phyloP scores from a whole-genome alignment of 2,113 vertebrate genomes.

The Megaceryle torquata region DNA sequence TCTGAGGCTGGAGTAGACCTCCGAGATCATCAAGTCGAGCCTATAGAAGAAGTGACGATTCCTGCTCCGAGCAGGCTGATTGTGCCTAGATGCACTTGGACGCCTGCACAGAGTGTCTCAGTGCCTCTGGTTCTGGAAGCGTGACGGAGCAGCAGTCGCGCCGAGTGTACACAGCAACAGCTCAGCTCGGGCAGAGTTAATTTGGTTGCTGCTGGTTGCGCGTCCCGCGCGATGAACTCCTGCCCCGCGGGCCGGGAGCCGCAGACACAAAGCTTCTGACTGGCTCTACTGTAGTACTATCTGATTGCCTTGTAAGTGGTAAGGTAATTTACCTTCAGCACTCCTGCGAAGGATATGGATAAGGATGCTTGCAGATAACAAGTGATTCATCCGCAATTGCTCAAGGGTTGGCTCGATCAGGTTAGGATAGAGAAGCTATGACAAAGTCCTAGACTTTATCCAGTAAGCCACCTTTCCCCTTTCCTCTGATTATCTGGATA shows the following conservation, averaged over 20 bases:
- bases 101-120: neutral
- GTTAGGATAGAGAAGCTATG: neutral
- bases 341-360: neutral
- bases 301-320: neutral
- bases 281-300: neutral
- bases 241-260: neutral
- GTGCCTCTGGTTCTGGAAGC: neutral
- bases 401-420: neutral
- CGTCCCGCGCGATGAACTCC: neutral
- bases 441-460: neutral
- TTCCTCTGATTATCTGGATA: neutral
- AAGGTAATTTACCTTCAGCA: neutral
- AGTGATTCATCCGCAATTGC: neutral
- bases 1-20: too few species aligned
- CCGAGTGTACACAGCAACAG: rapidly evolving
- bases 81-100: neutral
- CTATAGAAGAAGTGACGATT: neutral
- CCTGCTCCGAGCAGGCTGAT: neutral
- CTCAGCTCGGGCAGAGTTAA: neutral
- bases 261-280: neutral
- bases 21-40: too few species aligned
- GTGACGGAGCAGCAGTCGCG: rapidly evolving
- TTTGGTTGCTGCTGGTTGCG: neutral
- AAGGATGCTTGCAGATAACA: neutral
- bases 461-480: neutral